Evolutionary conservation across 2,113 vertebrate genomes (phyloP).

Genomic region (Daboia siamensis): DNA sequence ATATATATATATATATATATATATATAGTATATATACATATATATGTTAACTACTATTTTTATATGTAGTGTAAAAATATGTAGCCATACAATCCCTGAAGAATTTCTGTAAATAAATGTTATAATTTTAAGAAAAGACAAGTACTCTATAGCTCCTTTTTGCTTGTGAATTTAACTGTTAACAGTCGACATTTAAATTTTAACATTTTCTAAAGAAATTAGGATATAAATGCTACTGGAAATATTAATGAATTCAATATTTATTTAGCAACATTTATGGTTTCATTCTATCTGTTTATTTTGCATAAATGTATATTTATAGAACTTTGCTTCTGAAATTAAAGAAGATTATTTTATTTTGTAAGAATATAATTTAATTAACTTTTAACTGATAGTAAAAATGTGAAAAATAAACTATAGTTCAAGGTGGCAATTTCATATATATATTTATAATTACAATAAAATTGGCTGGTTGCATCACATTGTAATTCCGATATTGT

Average conservation of each 20-base stretch:
- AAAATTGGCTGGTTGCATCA: constrained; percentile 25
- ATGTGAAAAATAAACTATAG: not conserved
- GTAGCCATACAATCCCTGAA: not conserved
- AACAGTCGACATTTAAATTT: not conserved
- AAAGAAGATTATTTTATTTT: not conserved
- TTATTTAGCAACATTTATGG: not conserved
- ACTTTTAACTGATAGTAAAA: not conserved
- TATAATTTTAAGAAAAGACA: not conserved
- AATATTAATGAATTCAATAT: not conserved
- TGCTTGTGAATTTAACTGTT: not conserved
- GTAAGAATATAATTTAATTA: not conserved
- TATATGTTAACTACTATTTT: not conserved
- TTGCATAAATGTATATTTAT: not conserved
- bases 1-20: too few relatives aligned
- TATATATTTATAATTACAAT: not conserved
- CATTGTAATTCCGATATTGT: constrained; percentile 20
- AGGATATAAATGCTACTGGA: not conserved
- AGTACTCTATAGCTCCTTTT: not conserved
- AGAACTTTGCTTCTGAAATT: not conserved
- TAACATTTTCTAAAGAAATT: not conserved
- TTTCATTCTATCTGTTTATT: not conserved
- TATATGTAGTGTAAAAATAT: not conserved
- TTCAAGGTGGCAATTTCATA: not conserved
- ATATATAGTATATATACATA: too few relatives aligned
- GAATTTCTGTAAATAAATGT: not conserved